Conservation (phyloP, 53 echinoderm and acorn worm species). For the Holothuria scabra region DNA sequence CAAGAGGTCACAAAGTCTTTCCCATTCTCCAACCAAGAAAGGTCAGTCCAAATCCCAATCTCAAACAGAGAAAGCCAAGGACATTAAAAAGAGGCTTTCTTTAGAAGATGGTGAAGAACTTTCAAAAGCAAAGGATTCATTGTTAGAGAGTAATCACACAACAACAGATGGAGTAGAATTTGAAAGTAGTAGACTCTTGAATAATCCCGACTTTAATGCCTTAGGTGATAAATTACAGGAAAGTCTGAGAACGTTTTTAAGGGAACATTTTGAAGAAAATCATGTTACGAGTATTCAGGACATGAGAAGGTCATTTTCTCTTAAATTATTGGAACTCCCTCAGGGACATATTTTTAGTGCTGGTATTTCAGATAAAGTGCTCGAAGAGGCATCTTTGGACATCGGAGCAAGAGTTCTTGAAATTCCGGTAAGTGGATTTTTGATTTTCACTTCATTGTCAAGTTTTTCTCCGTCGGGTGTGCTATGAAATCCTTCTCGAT, state of each 20-base stretch:
- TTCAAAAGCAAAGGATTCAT: not conserved
- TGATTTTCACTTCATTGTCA: too few relatives aligned
- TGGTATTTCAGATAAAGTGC: constrained; percentile 71
- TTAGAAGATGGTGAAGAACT: not conserved
- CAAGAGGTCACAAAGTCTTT: constrained; percentile 70
- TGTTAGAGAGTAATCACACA: not conserved
- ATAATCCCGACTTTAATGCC: not conserved
- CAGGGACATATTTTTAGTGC: constrained; percentile 70
- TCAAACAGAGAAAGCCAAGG: constrained; percentile 1
- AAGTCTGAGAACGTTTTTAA: constrained; percentile 68
- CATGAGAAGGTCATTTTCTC: constrained; percentile 68
- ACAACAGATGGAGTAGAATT: not conserved
- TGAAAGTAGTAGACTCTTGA: not conserved
- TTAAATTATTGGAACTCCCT: constrained; percentile 68
- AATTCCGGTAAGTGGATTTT: constrained; percentile 71
- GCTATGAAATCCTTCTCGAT: too few relatives aligned
- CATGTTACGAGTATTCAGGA: constrained; percentile 68
- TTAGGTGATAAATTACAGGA: constrained; percentile 48
- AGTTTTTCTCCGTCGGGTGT: too few relatives aligned
- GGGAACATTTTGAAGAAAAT: constrained; percentile 69
- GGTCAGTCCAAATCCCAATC: not conserved
- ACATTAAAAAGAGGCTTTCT: not conserved
- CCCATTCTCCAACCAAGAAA: constrained; percentile 33
- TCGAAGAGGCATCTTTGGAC: constrained; percentile 82
- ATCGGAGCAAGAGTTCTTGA: constrained; percentile 69